Conservation (phyloP, 2,797 vertebrate genomes). For the Caiman crocodilus region DNA sequence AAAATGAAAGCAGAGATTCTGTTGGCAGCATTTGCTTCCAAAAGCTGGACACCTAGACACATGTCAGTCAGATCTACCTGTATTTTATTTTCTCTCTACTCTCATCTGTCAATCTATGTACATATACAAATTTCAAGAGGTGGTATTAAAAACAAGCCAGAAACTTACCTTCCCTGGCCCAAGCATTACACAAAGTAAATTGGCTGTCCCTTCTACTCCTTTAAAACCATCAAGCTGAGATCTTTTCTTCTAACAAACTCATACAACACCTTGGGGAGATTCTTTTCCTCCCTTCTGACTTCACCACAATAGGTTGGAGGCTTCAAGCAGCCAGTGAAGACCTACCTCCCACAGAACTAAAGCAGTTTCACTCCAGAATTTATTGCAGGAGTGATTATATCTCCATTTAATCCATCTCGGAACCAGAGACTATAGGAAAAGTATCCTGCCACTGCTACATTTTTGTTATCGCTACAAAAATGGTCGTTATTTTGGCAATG, state of each 20-base stretch:
- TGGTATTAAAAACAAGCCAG: background rate
- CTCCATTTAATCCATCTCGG: background rate
- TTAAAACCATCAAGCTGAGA: background rate
- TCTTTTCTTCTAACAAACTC: background rate
- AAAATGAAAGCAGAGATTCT: background rate
- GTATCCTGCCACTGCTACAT: background rate
- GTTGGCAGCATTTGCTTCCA: background rate
- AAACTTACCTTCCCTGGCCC: background rate
- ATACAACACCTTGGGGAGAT: background rate
- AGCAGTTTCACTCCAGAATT: background rate
- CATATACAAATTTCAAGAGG: background rate
- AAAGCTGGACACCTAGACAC: background rate
- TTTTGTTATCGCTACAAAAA: background rate
- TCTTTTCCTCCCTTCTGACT: background rate
- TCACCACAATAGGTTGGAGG: background rate
- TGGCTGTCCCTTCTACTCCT: background rate
- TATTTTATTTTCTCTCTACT: background rate
- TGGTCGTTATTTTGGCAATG: background rate
- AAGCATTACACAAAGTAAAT: background rate
- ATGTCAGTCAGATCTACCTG: background rate
- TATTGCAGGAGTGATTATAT: background rate
- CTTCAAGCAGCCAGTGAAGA: background rate
- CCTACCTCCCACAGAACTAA: background rate
- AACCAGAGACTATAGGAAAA: background rate
- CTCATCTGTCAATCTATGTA: background rate